Percentiles rank a stretch among this genome's conserved stretches.
These are phyloP conservation scores for Siphamia tubifer DNA, from an alignment of 2,113 vertebrate genomes.

Conservation along the genomic window DNA sequence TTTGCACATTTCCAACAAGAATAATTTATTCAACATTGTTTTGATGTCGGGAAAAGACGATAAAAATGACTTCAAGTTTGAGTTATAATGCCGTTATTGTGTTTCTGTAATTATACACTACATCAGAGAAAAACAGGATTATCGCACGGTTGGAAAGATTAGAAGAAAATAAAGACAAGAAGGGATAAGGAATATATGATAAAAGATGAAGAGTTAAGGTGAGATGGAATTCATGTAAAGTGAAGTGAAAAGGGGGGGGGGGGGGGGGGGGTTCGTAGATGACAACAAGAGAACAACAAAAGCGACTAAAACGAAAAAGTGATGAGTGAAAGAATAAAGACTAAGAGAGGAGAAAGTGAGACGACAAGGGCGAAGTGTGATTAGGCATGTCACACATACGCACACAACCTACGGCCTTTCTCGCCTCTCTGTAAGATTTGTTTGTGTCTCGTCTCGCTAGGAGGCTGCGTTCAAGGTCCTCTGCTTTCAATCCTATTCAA, in stretches of 20 bases:
- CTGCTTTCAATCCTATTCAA: slow-evolving; percentile 49
- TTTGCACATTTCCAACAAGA: no score
- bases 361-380: neutral
- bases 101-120: no score
- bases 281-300: neutral
- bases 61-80: no score
- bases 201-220: no score
- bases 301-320: neutral
- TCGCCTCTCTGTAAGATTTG: slow-evolving; percentile 28
- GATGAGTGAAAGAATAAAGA: neutral
- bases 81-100: no score
- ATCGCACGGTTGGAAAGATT: no score
- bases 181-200: no score
- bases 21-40: no score
- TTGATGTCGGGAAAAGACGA: no score
- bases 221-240: no score
- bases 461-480: slow-evolving; percentile 53
- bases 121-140: no score
- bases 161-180: no score
- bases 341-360: neutral
- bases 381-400: slow-evolving; percentile 24
- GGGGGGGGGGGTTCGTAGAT: neutral
- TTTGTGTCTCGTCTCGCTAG: slow-evolving; percentile 46
- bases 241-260: neutral
- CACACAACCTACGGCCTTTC: slow-evolving; percentile 36